Conservation (phyloP, 2,888 invertebrate genomes). For the Cryptus armator region DNA sequence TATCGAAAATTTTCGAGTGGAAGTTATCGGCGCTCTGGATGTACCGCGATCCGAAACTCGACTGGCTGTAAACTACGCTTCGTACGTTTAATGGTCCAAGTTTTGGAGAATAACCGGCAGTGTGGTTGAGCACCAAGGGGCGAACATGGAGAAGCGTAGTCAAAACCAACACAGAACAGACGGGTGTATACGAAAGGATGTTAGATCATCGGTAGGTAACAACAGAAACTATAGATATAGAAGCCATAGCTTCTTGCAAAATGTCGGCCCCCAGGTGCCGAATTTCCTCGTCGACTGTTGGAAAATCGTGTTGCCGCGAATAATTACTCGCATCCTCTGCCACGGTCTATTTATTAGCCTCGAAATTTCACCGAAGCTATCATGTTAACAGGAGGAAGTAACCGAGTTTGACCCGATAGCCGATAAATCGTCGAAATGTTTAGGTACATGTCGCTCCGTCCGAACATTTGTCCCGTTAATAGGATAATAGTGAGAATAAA, state of each 20-base stretch:
- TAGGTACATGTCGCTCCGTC: not conserved
- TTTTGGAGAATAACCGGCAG: slow-evolving; percentile 32
- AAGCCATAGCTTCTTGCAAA: slow-evolving; percentile 12
- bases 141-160: not conserved
- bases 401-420: not conserved
- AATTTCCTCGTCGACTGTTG: slow-evolving; percentile 14
- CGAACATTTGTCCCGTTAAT: no score
- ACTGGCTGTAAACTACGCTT: not conserved
- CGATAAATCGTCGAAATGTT: not conserved
- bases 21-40: not conserved
- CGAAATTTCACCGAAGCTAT: not conserved
- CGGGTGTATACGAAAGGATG: not conserved
- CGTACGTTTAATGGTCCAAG: slow-evolving; percentile 36
- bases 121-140: not conserved
- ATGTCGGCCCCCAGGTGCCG: slow-evolving; percentile 6
- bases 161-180: not conserved
- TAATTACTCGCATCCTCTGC: not conserved
- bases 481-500: no score
- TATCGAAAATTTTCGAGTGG: not conserved
- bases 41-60: not conserved
- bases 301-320: slow-evolving; percentile 8
- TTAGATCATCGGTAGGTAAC: not conserved
- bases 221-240: not conserved
- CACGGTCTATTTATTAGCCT: slow-evolving; percentile 4
- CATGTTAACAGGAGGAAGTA: not conserved